Percentiles rank a stretch among this genome's conserved stretches.
Evolutionary conservation across 2,797 vertebrate species (phyloP).

Genomic region (Chelmon rostratus): DNA sequence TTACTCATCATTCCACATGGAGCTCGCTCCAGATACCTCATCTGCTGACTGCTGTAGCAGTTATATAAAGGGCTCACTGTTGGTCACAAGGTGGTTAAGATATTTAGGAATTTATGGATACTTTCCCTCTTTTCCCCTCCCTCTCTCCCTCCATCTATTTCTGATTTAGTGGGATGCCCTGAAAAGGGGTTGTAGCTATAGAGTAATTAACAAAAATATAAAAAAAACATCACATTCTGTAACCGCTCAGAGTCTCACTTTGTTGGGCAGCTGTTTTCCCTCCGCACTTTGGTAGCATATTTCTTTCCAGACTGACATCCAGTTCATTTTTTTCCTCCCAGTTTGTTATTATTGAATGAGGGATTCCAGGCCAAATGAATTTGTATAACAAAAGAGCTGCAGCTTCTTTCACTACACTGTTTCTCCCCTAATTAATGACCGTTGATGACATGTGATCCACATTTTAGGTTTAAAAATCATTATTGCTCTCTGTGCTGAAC

Average conservation of each 20-base stretch:
- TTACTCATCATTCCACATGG: constrained; percentile 59
- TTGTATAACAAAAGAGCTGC: constrained; percentile 21
- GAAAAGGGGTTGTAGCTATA: neutral
- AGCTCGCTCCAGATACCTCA: constrained; percentile 49
- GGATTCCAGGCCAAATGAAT: constrained; percentile 1
- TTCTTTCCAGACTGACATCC: neutral
- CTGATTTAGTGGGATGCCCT: neutral
- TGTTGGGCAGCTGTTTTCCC: neutral
- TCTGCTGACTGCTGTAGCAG: constrained; percentile 44
- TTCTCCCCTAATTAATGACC: constrained; percentile 15
- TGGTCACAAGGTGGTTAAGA: constrained; percentile 56
- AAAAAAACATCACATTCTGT: neutral
- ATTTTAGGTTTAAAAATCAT: constrained; percentile 7
- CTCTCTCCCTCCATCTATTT: neutral
- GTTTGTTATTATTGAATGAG: neutral
- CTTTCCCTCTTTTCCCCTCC: neutral
- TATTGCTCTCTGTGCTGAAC: neutral
- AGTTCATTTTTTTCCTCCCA: neutral
- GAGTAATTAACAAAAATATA: neutral
- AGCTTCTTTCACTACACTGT: neutral
- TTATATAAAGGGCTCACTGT: constrained; percentile 63
- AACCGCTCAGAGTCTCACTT: neutral
- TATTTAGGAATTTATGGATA: constrained; percentile 36
- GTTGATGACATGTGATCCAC: neutral
- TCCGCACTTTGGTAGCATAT: neutral